Conservation (phyloP, 2,888 invertebrate genomes). For the Acronicta leporina region DNA sequence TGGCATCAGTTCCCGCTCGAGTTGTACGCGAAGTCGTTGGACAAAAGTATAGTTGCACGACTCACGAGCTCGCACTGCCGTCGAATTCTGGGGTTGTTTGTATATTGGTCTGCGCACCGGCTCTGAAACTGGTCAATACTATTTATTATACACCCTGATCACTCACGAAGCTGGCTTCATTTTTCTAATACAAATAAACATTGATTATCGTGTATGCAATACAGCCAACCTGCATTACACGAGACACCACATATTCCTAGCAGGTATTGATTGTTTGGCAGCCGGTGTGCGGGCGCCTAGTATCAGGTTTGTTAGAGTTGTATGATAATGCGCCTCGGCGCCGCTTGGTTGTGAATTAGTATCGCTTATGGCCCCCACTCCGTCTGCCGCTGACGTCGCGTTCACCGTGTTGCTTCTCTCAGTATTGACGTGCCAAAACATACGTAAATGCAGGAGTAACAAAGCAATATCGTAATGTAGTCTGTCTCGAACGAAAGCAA, state of each 20-base stretch:
- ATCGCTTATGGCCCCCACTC: conserved; percentile 65
- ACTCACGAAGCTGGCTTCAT: conserved; percentile 27
- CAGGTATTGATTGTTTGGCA: background rate
- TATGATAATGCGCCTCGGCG: conserved; percentile 61
- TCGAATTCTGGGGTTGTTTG: conserved; percentile 41
- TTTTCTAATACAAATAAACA: background rate
- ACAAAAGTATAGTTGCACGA: conserved; percentile 63
- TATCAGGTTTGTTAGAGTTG: conserved; percentile 41
- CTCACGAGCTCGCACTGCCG: conserved; percentile 67
- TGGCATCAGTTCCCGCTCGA: conserved; percentile 1
- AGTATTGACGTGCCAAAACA: conserved; percentile 78
- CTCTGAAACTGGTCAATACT: background rate
- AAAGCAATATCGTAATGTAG: conserved; percentile 75
- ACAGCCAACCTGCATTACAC: background rate
- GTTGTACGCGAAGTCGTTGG: background rate
- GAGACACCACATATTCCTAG: background rate
- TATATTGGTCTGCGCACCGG: conserved; percentile 14
- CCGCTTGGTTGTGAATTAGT: conserved; percentile 84
- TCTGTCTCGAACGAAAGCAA: conserved; percentile 63
- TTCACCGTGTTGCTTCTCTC: conserved; percentile 50
- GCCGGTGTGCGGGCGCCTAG: conserved; percentile 15
- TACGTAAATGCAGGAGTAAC: conserved; percentile 65
- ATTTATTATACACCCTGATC: no score
- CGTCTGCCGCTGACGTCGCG: conserved; percentile 46
- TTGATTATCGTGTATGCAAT: background rate